phyloP scores from a whole-genome alignment of 2,888 invertebrate species.

The Hipparchia semele region DNA sequence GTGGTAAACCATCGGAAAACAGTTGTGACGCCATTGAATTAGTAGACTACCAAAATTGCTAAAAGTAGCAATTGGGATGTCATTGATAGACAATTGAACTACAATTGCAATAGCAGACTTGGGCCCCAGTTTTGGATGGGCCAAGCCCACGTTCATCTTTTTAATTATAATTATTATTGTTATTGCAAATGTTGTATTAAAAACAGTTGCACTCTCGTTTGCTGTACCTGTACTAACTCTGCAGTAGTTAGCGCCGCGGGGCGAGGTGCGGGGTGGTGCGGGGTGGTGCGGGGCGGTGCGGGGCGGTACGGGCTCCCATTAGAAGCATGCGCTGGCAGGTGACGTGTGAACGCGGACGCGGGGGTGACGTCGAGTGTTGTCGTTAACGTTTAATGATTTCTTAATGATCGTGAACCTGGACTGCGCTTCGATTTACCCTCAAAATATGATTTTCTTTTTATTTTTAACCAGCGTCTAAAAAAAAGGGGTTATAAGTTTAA shows the following conservation, averaged over 20 bases:
- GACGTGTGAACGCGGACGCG: constrained; percentile 39
- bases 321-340: constrained; percentile 34
- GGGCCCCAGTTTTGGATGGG: no score
- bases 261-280: constrained; percentile 12
- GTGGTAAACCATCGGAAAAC: no score
- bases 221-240: not conserved
- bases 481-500: no score
- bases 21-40: no score
- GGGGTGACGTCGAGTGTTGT: constrained; percentile 51
- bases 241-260: no score
- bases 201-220: constrained; percentile 8
- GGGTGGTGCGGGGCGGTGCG: no score
- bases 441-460: constrained; percentile 6
- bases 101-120: no score
- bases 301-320: constrained; percentile 29
- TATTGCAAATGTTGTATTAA: not conserved
- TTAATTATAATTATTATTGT: no score
- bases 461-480: not conserved
- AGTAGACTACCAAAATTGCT: no score
- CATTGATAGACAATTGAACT: no score
- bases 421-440: constrained; percentile 30
- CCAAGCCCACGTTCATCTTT: no score
- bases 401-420: constrained; percentile 60
- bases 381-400: constrained; percentile 64
- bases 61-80: no score